phyloP scores from a whole-genome alignment of 2,113 vertebrate species.

The Tricholaema leucomelas region DNA sequence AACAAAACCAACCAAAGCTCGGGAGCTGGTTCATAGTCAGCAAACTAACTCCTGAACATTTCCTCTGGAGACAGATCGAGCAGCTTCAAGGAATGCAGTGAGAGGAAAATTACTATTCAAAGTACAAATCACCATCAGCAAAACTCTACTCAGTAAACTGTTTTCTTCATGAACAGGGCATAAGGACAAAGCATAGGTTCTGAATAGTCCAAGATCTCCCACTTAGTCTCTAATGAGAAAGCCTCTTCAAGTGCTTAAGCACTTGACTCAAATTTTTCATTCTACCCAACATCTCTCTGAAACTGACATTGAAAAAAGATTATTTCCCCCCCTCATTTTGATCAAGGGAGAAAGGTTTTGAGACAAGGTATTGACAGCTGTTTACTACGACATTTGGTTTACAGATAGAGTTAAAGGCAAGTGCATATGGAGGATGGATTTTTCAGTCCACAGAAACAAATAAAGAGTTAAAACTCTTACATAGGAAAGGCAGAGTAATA shows the following conservation, averaged over 20 bases:
- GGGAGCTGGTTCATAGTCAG: background rate
- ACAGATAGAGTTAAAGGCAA: background rate
- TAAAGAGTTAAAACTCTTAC: background rate
- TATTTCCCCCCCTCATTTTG: background rate
- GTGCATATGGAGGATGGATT: background rate
- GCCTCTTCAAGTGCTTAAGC: background rate
- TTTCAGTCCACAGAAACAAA: background rate
- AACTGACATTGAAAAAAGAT: background rate
- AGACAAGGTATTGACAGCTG: background rate
- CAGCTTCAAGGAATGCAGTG: too few species aligned
- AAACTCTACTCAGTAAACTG: background rate
- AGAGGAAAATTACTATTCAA: background rate
- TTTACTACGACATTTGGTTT: background rate
- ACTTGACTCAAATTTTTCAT: background rate
- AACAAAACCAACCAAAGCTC: background rate
- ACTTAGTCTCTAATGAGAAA: background rate
- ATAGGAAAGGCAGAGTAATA: background rate
- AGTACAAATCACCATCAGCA: background rate
- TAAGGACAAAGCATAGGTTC: background rate
- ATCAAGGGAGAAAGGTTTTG: background rate
- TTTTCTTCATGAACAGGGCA: background rate
- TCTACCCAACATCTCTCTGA: background rate
- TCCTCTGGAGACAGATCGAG: too few species aligned
- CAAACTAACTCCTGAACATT: background rate
- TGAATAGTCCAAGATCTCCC: background rate